A percentile compares a stretch with the other conserved stretches of the same genome.
Evolutionary conservation across 2,888 invertebrate species (phyloP).

Genomic region (Ennomos erosarius): DNA sequence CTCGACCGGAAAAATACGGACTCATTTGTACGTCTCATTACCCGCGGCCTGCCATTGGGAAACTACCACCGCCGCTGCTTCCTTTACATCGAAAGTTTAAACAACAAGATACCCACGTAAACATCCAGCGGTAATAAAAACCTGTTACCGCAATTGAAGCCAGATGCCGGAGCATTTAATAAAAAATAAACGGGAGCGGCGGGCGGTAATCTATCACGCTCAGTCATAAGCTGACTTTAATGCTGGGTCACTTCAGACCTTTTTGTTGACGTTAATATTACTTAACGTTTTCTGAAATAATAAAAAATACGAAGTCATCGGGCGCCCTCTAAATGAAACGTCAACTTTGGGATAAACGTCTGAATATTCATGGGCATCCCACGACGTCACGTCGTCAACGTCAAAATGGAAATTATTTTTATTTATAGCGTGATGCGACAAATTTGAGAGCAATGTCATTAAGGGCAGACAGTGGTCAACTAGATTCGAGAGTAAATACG

Average conservation of each 20-base stretch:
- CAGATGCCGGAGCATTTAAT: conserved; percentile 76
- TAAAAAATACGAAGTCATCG: conserved; percentile 71
- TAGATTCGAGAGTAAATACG: conserved; percentile 3
- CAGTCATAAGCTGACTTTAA: conserved; percentile 83
- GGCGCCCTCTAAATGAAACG: conserved; percentile 69
- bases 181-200: conserved; percentile 75
- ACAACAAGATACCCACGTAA: conserved; percentile 51
- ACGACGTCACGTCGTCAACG: conserved; percentile 54
- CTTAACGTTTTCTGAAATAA: conserved; percentile 67
- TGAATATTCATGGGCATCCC: conserved; percentile 56
- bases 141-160: conserved; percentile 75
- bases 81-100: conserved; percentile 46
- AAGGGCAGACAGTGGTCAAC: conserved; percentile 31
- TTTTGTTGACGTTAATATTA: conserved; percentile 82
- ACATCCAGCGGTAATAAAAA: conserved; percentile 64
- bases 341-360: conserved; percentile 68
- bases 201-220: conserved; percentile 80
- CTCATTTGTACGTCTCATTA: conserved; percentile 47
- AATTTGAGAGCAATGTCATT: conserved; percentile 29
- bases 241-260: conserved; percentile 82
- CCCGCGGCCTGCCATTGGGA: conserved; percentile 37
- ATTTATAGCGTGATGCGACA: conserved; percentile 39
- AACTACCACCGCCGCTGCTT: conserved; percentile 36
- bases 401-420: conserved; percentile 49
- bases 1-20: conserved; percentile 43